phyloP scores from a whole-genome alignment of 2,888 invertebrate genomes.

The Caenorhabditis zanzibari region DNA sequence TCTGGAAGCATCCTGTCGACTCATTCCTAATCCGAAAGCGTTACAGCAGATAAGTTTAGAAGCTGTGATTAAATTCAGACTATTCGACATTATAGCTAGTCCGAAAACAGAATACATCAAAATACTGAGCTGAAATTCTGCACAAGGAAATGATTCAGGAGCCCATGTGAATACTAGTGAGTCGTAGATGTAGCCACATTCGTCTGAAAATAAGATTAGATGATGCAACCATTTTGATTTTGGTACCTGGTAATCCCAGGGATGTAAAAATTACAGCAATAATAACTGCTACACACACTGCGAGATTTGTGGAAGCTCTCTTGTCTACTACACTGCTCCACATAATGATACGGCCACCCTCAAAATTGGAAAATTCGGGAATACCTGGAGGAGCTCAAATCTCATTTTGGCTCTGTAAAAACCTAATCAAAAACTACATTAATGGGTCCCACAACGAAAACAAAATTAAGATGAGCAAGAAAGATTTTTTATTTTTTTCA shows the following conservation, averaged over 20 bases:
- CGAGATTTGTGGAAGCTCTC: constrained; percentile 17
- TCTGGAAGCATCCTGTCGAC: constrained; percentile 19
- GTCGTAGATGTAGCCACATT: constrained; percentile 48
- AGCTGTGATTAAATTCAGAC: constrained; percentile 40
- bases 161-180: constrained; percentile 32
- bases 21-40: constrained; percentile 25
- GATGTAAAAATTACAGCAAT: constrained; percentile 14
- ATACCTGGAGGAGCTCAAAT: too few relatives aligned
- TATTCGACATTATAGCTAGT: constrained; percentile 28
- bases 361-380: too few relatives aligned
- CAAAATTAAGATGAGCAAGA: too few relatives aligned
- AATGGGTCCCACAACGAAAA: too few relatives aligned
- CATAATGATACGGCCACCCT: too few relatives aligned
- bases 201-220: constrained; percentile 8
- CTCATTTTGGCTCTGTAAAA: too few relatives aligned
- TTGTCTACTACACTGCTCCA: constrained; percentile 37
- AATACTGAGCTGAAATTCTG: constrained; percentile 28
- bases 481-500: too few relatives aligned
- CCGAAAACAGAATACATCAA: constrained; percentile 29
- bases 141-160: constrained; percentile 33
- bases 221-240: neutral
- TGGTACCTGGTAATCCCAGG: constrained; percentile 36
- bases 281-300: constrained; percentile 12
- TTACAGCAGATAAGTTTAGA: constrained; percentile 31
- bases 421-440: too few relatives aligned